phyloP scores from a whole-genome alignment of 2,113 vertebrate genomes.

The Nannobrachium achirus region DNA sequence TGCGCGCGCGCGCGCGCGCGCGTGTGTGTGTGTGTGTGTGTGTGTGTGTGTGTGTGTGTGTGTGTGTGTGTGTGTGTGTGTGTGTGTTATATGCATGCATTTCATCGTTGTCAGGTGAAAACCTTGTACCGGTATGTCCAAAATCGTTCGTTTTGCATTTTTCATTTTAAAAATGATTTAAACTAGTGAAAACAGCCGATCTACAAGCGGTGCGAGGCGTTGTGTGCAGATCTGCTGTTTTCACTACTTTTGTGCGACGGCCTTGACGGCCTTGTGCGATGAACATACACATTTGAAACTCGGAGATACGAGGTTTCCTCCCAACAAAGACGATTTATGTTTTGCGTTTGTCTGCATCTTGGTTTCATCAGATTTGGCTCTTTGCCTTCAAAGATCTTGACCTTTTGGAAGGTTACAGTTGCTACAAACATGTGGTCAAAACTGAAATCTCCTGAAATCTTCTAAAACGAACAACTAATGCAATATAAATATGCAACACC shows the following conservation, averaged over 20 bases:
- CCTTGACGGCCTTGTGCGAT: no score
- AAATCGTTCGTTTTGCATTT: no score
- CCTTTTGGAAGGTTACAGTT: neutral
- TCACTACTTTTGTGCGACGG: no score
- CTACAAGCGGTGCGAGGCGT: no score
- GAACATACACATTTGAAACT: no score
- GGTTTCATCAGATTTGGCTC: constrained; percentile 31
- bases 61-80: constrained; percentile 15
- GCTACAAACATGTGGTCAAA: neutral
- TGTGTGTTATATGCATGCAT: constrained; percentile 15
- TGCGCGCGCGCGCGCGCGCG: neutral
- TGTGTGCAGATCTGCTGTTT: no score
- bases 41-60: constrained; percentile 13
- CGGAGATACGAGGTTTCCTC: no score
- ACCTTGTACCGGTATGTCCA: no score
- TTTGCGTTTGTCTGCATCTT: neutral
- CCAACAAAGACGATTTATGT: no score
- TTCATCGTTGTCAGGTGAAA: no score
- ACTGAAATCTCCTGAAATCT: neutral
- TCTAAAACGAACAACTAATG: constrained; percentile 25
- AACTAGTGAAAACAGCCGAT: no score
- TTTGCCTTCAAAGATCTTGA: neutral
- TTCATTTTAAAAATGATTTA: no score
- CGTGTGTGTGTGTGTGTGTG: neutral
- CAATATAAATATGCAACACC: neutral